These are phyloP conservation scores for Tenthredo amoena DNA, from an alignment of 2,888 invertebrate genomes.

Conservation along the genomic window DNA sequence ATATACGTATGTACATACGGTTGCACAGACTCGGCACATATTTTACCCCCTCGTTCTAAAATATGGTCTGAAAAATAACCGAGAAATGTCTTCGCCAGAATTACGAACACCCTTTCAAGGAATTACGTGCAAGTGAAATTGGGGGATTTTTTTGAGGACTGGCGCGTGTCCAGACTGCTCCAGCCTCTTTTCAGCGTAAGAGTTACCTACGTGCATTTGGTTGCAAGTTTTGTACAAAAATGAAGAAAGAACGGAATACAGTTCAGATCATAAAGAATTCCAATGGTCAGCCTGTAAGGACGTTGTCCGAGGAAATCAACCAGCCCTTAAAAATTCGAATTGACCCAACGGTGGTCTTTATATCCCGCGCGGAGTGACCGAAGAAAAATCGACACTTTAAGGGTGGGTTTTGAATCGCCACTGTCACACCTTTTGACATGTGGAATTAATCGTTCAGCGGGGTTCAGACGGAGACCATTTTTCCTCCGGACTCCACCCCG, in stretches of 20 bases:
- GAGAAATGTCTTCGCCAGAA: background rate
- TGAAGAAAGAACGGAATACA: no score
- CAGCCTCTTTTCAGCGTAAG: no score
- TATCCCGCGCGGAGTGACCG: background rate
- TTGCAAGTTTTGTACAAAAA: no score
- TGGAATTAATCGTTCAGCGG: no score
- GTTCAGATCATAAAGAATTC: background rate
- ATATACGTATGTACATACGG: background rate
- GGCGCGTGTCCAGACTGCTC: no score
- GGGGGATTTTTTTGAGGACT: no score
- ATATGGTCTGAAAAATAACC: background rate
- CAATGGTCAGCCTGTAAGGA: background rate
- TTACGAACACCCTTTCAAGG: no score
- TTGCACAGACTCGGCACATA: background rate
- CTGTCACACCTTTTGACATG: no score
- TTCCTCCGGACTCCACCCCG: no score
- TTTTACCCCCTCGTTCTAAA: background rate
- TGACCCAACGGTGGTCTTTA: background rate
- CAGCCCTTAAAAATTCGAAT: background rate
- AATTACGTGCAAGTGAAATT: no score
- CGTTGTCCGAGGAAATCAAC: background rate
- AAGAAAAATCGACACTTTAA: background rate
- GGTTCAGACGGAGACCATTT: no score
- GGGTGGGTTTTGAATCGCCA: background rate
- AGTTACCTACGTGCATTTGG: no score